Base-by-base conservation (phyloP, 2,888 invertebrate genomes). In the Conus canariensis region DNA sequence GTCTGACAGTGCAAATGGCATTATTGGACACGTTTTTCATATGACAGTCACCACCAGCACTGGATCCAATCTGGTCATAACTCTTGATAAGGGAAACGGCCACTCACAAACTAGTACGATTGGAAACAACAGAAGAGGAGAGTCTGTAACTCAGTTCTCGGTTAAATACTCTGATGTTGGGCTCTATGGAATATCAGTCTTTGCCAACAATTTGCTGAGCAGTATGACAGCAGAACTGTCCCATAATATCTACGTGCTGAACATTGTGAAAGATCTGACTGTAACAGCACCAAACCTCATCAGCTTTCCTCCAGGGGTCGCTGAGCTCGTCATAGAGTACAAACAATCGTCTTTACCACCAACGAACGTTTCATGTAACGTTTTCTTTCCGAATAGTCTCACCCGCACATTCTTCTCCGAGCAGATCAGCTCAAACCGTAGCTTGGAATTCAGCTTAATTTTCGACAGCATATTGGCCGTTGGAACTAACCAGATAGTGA, bases 61-160 rank as follows among this genome's bases (percentile, higher is more conserved):
- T 88, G 94, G 94, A 5, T 93, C 93, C 30, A 92, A 93, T 80
- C 16, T 94, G 9, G 88, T 86, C 16, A 22, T 93, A 14, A 88
- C 88, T 30, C 64, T 93, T 22, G 80, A 91, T 82, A 89, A 90
- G 67, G 93, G 93, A 56, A 90, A 92, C 83, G 91, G 88, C 7
- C 90, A 86, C 16, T 85, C 60, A 25, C 90, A 91, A 77, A 88
- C 85, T 2, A 86, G 91, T 12, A n/a, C 59, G 45, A 56, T 92
- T 30, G 90, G 91, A n/a, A 93, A 93, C 88, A 90, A 88, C 45
- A 87, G 64, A 8, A 88, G 91, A 83, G 93, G 93, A n/a, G 60
- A 86, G 14, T 90, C 92, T 19, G 88, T 90, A 0, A 74, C 90
- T 16, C 88, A 91, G 30, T 82, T 92, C 16, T 64, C 90, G 1